A percentile compares a stretch with the other conserved stretches of the same genome.
Evolutionary conservation across 2,888 invertebrate genomes (phyloP).

Genomic region (Cheilosia vulpina): DNA sequence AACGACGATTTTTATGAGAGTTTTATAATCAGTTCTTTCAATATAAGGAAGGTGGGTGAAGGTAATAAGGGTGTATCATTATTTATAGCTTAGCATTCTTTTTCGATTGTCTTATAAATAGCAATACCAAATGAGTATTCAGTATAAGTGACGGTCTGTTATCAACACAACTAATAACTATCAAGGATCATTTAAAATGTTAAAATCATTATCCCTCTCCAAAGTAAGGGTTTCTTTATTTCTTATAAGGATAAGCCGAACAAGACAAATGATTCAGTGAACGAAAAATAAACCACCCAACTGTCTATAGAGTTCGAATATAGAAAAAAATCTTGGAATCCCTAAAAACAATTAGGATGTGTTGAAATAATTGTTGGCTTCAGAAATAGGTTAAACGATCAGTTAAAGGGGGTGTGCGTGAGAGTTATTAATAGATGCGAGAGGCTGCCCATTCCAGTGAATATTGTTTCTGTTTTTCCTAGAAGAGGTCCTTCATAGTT

Average conservation of each 20-base stretch:
- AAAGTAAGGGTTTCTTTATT: neutral
- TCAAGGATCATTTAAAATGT: neutral
- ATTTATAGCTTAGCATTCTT: no score
- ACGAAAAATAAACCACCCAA: neutral
- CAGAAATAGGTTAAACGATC: constrained; percentile 24
- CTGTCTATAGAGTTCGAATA: neutral
- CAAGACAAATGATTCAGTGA: neutral
- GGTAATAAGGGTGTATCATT: no score
- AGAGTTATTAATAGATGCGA: constrained; percentile 9
- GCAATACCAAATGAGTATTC: neutral
- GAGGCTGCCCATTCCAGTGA: neutral
- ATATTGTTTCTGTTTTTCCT: neutral
- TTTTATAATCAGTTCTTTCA: no score
- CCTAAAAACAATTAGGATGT: constrained; percentile 17
- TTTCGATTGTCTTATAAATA: neutral
- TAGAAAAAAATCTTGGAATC: neutral
- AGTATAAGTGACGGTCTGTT: neutral
- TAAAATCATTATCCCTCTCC: constrained; percentile 13
- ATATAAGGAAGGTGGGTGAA: no score
- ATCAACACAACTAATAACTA: neutral
- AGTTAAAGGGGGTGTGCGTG: constrained; percentile 18
- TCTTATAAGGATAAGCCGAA: neutral
- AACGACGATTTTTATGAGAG: no score
- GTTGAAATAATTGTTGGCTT: constrained; percentile 28
- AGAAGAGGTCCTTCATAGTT: neutral